A percentile compares a stretch with the other conserved stretches of the same genome.
Evolutionary conservation across 2,888 invertebrate species (phyloP).

Genomic region (Sisyra nigra): DNA sequence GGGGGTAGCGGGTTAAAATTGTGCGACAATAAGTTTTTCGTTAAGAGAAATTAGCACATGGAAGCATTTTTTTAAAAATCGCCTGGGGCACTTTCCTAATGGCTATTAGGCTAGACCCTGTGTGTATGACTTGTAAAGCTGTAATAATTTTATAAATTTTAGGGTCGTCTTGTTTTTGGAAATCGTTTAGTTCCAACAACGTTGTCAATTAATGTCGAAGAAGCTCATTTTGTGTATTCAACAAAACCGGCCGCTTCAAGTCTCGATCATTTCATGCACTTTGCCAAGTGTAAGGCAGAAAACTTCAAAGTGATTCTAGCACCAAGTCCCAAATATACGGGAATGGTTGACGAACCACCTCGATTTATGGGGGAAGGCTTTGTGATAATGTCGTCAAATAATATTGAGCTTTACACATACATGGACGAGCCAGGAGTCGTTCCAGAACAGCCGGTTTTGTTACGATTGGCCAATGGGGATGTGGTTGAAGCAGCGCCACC

Average conservation of each 20-base stretch:
- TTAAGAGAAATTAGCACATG: no score
- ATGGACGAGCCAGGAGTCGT: slow-evolving; percentile 89
- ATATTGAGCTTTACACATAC: slow-evolving; percentile 88
- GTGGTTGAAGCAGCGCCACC: slow-evolving; percentile 86
- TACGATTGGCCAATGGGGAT: slow-evolving; percentile 83
- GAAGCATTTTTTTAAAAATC: no score
- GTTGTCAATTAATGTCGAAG: slow-evolving; percentile 80
- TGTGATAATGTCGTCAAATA: slow-evolving; percentile 89
- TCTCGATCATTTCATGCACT: slow-evolving; percentile 90
- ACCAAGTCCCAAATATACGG: slow-evolving; percentile 90
- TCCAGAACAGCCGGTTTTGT: slow-evolving; percentile 78
- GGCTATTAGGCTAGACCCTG: no score
- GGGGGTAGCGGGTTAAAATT: no score
- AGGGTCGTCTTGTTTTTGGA: slow-evolving; percentile 87
- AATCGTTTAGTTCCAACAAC: slow-evolving; percentile 90
- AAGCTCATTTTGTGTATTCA: slow-evolving; percentile 86
- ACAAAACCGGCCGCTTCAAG: slow-evolving; percentile 90
- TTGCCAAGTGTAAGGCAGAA: slow-evolving; percentile 85
- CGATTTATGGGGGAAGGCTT: slow-evolving; percentile 98
- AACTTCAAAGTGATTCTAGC: slow-evolving; percentile 90
- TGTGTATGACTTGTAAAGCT: no score
- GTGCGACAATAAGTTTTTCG: no score
- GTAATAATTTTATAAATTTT: slow-evolving; percentile 18
- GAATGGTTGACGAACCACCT: slow-evolving; percentile 87
- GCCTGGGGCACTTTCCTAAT: no score